phyloP scores from a whole-genome alignment of 2,113 vertebrate genomes.

The Istiophorus platypterus region DNA sequence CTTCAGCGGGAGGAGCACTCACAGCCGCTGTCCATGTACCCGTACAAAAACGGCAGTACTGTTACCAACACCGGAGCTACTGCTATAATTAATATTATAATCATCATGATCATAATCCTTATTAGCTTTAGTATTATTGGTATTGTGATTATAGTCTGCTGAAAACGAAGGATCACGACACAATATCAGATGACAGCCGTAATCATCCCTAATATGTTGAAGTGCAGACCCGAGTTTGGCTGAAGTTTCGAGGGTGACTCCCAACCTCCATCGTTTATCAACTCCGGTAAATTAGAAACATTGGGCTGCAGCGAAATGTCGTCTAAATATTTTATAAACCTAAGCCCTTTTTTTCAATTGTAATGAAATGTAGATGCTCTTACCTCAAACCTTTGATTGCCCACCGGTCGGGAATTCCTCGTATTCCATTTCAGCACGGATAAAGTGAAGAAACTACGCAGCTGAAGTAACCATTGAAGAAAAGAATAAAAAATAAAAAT shows the following conservation, averaged over 20 bases:
- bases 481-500: not conserved
- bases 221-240: not conserved
- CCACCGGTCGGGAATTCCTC: conserved; percentile 1
- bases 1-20: not conserved
- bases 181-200: not conserved
- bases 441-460: not conserved
- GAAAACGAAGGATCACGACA: not conserved
- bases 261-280: not conserved
- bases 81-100: not conserved
- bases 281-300: conserved; percentile 4
- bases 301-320: not conserved
- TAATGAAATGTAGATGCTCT: conserved; percentile 26
- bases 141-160: not conserved
- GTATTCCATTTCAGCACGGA: conserved; percentile 46
- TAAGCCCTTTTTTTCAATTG: not conserved
- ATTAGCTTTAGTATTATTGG: no score
- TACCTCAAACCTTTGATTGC: conserved; percentile 56
- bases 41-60: not conserved
- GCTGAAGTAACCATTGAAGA: not conserved
- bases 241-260: not conserved
- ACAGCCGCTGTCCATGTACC: conserved; percentile 18
- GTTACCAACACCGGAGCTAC: no score
- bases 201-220: not conserved
- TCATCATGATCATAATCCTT: no score
- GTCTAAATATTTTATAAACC: not conserved